phyloP scores from a whole-genome alignment of 1,140 invertebrate species.

The Amphibalanus amphitrite region DNA sequence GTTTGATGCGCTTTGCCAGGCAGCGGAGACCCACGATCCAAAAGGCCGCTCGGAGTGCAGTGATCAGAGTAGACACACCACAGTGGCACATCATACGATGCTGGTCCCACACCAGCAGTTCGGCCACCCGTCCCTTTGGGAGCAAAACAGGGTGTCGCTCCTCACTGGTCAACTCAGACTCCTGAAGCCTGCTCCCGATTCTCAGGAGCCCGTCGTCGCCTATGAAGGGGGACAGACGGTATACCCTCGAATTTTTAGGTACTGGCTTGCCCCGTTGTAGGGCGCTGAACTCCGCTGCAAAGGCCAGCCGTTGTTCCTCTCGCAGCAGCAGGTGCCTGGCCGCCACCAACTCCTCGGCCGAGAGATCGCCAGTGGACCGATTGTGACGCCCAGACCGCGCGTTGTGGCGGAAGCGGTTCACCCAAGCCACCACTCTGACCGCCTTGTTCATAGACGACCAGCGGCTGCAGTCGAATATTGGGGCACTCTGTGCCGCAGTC shows the following conservation, averaged over 20 bases:
- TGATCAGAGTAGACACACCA: too few species aligned
- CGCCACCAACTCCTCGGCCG: not conserved
- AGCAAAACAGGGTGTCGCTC: too few species aligned
- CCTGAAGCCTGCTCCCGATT: not conserved
- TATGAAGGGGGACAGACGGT: not conserved
- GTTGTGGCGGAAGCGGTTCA: not conserved
- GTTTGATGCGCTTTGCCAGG: slow-evolving; percentile 6
- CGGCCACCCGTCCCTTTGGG: too few species aligned
- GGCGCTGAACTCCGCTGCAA: not conserved
- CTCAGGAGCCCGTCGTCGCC: not conserved
- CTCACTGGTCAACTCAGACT: not conserved
- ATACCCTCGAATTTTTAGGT: not conserved
- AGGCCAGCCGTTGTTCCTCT: not conserved
- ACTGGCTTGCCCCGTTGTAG: not conserved
- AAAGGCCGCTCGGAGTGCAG: too few species aligned
- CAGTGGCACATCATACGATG: too few species aligned
- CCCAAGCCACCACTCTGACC: not conserved
- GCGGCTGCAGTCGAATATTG: not conserved
- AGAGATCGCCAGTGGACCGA: not conserved
- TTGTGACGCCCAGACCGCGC: not conserved
- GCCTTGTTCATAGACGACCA: not conserved
- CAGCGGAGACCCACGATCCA: too few species aligned
- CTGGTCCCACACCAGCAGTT: too few species aligned
- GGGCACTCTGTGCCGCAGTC: not conserved
- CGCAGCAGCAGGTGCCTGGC: not conserved